These are phyloP conservation scores for Wasmannia auropunctata DNA, from an alignment of 1,140 invertebrate genomes.

Conservation along the genomic window DNA sequence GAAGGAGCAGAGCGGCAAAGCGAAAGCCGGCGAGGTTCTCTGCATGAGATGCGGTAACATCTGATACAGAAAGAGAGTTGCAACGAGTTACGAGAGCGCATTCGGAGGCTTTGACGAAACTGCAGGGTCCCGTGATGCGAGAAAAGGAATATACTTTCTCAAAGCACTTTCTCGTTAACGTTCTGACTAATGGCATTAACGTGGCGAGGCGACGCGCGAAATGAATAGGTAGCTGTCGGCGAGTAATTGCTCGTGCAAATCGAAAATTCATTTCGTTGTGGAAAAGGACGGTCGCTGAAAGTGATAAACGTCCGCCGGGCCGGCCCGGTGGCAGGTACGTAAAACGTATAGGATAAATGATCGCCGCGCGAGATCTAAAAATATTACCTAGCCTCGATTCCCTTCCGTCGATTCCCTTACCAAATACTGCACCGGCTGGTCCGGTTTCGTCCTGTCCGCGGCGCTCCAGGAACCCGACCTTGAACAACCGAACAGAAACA, in stretches of 20 bases:
- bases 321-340: slow-evolving; percentile 1
- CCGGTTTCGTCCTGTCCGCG: slow-evolving; percentile 85
- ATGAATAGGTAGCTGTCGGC: not conserved
- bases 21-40: slow-evolving; percentile 89
- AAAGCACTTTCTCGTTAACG: not conserved
- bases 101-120: not conserved
- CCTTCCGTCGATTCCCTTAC: slow-evolving; percentile 80
- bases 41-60: slow-evolving; percentile 90
- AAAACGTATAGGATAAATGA: slow-evolving; percentile 17
- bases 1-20: slow-evolving; percentile 91
- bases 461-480: slow-evolving; percentile 88
- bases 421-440: slow-evolving; percentile 87
- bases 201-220: not conserved
- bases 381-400: slow-evolving; percentile 54
- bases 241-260: slow-evolving; percentile 25
- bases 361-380: slow-evolving; percentile 57
- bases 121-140: not conserved
- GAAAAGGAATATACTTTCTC: not conserved
- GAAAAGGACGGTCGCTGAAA: slow-evolving; percentile 6
- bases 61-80: slow-evolving; percentile 78
- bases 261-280: slow-evolving; percentile 9
- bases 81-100: not conserved
- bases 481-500: slow-evolving; percentile 95
- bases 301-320: slow-evolving; percentile 17
- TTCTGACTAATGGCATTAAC: not conserved